These are phyloP conservation scores for Conus ventricosus DNA, from an alignment of 1,140 invertebrate species.

Conservation along the genomic window DNA sequence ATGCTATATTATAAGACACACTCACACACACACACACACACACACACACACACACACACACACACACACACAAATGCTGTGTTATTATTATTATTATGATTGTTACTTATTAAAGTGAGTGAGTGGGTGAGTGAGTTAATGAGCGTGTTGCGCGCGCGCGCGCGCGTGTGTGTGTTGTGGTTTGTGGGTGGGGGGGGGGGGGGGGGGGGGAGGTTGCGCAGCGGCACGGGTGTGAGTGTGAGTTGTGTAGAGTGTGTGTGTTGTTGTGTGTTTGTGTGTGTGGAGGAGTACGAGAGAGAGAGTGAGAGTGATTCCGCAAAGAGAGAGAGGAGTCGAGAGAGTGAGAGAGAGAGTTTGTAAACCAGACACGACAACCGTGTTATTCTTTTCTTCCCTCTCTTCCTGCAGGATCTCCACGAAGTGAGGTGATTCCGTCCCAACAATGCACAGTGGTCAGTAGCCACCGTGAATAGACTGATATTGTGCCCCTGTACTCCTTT, in stretches of 20 bases:
- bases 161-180: neutral
- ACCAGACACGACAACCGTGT: neutral
- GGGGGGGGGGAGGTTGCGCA: too few species aligned
- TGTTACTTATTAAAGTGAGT: neutral
- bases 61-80: too few species aligned
- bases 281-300: neutral
- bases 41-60: too few species aligned
- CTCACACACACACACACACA: too few species aligned
- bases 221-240: neutral
- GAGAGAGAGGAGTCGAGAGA: neutral
- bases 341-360: neutral
- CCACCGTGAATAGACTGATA: too few species aligned
- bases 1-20: too few species aligned
- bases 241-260: neutral
- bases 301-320: too few species aligned
- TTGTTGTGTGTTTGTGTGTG: neutral
- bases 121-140: neutral
- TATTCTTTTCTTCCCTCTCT: neutral
- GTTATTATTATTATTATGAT: too few species aligned
- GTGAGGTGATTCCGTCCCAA: slow-evolving; percentile 45
- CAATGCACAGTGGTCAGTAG: slow-evolving; percentile 10
- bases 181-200: too few species aligned
- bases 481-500: too few species aligned
- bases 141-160: neutral
- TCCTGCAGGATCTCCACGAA: slow-evolving; percentile 44